These are phyloP conservation scores for Cotesia congregata DNA, from an alignment of 2,888 invertebrate species.

Conservation along the genomic window DNA sequence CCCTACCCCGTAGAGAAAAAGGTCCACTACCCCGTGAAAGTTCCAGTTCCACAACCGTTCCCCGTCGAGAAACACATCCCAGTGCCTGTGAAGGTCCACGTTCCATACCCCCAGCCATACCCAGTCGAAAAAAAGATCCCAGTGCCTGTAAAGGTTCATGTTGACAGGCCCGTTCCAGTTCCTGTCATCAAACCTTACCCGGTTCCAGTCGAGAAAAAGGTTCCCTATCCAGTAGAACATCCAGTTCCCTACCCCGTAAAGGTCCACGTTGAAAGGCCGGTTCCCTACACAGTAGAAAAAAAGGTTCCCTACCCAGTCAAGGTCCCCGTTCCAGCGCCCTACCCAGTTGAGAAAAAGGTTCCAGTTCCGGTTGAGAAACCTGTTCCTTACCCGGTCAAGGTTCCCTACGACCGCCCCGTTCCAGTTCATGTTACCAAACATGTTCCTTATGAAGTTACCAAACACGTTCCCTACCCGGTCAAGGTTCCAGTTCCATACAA, in stretches of 20 bases:
- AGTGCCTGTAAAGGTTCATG: constrained; percentile 77
- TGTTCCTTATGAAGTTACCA: constrained; percentile 71
- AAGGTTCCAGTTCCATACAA: constrained; percentile 74
- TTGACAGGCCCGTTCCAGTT: constrained; percentile 74
- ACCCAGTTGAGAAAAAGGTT: constrained; percentile 63
- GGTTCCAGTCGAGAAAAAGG: constrained; percentile 77
- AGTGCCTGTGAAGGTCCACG: constrained; percentile 79
- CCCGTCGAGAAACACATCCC: constrained; percentile 77
- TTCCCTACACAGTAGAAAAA: constrained; percentile 83
- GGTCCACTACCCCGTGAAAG: constrained; percentile 63
- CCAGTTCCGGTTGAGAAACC: constrained; percentile 72
- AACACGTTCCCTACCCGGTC: constrained; percentile 77
- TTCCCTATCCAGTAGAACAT: constrained; percentile 73
- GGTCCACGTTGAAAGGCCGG: constrained; percentile 73
- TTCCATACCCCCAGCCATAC: constrained; percentile 81
- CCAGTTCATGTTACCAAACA: constrained; percentile 77
- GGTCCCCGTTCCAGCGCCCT: constrained; percentile 62
- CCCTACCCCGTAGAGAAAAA: constrained; percentile 68
- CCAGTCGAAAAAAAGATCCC: constrained; percentile 82
- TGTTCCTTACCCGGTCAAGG: constrained; percentile 79
- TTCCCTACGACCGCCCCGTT: constrained; percentile 79
- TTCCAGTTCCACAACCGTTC: constrained; percentile 64
- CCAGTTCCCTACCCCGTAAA: constrained; percentile 63
- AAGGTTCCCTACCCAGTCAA: constrained; percentile 84
- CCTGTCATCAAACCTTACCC: constrained; percentile 75